Conservation (phyloP, 2,113 vertebrate genomes). For the Gulo gulo region DNA sequence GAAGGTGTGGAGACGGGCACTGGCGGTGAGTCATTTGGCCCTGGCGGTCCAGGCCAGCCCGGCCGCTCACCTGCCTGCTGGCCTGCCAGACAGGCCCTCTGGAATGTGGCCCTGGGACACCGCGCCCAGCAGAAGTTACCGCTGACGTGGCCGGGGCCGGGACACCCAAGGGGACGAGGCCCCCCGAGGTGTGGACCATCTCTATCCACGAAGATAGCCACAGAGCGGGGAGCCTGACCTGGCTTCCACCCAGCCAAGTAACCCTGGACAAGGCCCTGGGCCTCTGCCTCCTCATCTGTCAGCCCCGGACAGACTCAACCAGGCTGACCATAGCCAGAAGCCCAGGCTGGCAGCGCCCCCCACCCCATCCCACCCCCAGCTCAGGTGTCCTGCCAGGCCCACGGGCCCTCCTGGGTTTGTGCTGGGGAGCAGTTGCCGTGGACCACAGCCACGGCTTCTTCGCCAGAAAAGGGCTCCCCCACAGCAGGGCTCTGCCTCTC, state of each 20-base stretch:
- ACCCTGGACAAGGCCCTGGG: not conserved
- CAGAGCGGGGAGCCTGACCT: not conserved
- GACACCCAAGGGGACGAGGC: not conserved
- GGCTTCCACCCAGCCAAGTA: not conserved
- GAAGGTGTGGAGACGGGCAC: not conserved
- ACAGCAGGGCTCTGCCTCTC: conserved; percentile 55
- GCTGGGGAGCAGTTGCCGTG: conserved; percentile 60
- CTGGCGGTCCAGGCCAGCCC: not conserved
- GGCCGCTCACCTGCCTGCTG: not conserved
- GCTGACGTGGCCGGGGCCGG: not conserved
- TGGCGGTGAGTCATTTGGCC: not conserved
- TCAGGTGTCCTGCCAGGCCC: conserved; percentile 15
- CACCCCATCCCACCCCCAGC: not conserved
- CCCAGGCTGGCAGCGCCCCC: not conserved
- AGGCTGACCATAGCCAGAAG: not conserved
- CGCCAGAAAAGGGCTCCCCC: conserved; percentile 67
- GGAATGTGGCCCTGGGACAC: not conserved
- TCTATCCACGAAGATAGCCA: not conserved
- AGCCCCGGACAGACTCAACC: not conserved
- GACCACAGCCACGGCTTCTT: conserved; percentile 60
- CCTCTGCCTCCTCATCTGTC: conserved; percentile 14
- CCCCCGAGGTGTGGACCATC: not conserved
- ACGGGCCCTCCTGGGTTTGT: conserved; percentile 30
- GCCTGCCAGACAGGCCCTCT: not conserved
- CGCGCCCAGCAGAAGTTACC: not conserved